Conservation (phyloP, 2,113 vertebrate genomes). For the Aleadryas rufinucha region DNA sequence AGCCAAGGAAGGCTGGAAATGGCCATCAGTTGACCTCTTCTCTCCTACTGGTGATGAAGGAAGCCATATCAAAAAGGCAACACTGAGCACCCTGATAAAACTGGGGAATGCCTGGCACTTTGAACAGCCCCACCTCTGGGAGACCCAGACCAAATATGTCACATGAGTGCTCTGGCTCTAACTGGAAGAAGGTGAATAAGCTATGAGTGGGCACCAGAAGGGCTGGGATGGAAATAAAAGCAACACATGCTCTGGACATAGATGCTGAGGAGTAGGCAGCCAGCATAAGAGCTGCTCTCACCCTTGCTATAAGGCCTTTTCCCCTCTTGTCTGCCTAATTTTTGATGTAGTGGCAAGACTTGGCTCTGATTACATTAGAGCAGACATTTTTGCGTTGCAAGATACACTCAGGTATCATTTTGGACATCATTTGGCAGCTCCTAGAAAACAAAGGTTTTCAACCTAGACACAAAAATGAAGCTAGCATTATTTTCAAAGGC, state of each 20-base stretch:
- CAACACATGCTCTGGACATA: accelerated
- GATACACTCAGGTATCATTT: neutral
- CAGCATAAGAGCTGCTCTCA: neutral
- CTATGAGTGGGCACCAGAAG: neutral
- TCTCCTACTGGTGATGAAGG: neutral
- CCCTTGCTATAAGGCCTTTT: neutral
- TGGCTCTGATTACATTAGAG: neutral
- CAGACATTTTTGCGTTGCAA: neutral
- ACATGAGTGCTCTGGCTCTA: neutral
- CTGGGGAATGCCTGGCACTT: neutral
- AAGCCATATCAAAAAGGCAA: neutral
- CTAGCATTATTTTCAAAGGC: neutral
- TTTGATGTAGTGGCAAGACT: neutral
- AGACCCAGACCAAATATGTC: neutral
- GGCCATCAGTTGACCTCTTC: neutral
- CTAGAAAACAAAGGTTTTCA: neutral
- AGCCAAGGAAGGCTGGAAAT: neutral
- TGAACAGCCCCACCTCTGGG: neutral
- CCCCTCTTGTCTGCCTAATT: neutral
- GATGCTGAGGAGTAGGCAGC: neutral
- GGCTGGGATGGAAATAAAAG: neutral
- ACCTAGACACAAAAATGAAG: neutral
- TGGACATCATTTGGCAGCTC: neutral
- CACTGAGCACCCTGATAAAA: neutral
- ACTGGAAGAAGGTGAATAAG: neutral